Base-by-base conservation (phyloP, 2,888 invertebrate species). In the Mimachlamys varia region DNA sequence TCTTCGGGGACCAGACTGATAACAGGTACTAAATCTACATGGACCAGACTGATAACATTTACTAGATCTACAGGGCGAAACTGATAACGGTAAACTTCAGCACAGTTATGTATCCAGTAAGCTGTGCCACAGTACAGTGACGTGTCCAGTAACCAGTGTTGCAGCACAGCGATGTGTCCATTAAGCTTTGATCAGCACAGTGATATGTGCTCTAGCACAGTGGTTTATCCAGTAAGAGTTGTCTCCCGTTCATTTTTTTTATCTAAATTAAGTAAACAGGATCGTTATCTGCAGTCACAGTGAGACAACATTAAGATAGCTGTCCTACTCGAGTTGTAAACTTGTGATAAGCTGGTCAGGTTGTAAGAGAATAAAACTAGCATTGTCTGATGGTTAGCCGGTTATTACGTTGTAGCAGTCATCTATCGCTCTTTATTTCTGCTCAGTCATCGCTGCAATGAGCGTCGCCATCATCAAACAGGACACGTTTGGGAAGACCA, bases 401-500 rank as follows among this genome's bases (percentile, higher is more conserved):
- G 22, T 27, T 76, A 15, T 53, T 5, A 76, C 76, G 27, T 27
- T 27, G 33, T 10, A 33, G 12, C 27, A 13, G n/a, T 27, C 5
- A 27, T 76, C 7, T 27, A n/a, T 76, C 62, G 62, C 10, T 27
- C 62, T 27, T 76, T 50, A 50, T 7, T 27, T 76, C 27, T 76
- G n/a, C n/a, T n/a, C n/a, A n/a, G n/a, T 50, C 62, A 17, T 76
- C 10, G 49, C 49, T 49, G n/a, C 44, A 22, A 89, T 89, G 89
- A 87, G 50, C 5, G 50, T 87, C 19, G 87, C 90, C 4, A 90
- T 91, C 13, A 93, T 94, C 50, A 92, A 76, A 87, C 90, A 90
- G 88, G 94, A 93, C 55, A 22, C 88, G 0, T 95, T 94, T 89
- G 94, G 94, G 13, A 92, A 93, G 89, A 94, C 94, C 22, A 93